Evolutionary conservation across 1,140 invertebrate genomes (phyloP).

Genomic region (Sarcophaga bullata): DNA sequence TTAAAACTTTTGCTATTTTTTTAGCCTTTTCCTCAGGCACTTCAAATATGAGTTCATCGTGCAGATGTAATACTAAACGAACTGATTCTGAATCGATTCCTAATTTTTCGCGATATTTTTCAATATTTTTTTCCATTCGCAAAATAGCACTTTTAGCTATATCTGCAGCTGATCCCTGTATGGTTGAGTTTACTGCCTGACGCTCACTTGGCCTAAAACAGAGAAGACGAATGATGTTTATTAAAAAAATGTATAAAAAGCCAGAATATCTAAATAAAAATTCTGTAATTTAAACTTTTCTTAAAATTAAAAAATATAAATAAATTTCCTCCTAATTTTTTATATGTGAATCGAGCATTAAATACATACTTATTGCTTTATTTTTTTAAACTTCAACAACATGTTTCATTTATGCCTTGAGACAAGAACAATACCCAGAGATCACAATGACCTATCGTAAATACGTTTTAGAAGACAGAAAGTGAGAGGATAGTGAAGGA

Average conservation of each 20-base stretch:
- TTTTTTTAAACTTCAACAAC: constrained; percentile 50
- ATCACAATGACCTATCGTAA: no score
- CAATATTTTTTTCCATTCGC: constrained; percentile 73
- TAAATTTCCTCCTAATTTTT: no score
- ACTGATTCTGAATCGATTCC: constrained; percentile 56
- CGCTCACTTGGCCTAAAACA: constrained; percentile 82
- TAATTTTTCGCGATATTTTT: constrained; percentile 52
- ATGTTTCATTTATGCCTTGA: constrained; percentile 19
- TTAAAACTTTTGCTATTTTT: constrained; percentile 73
- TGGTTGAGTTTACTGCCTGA: constrained; percentile 93
- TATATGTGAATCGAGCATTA: no score
- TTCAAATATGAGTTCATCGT: constrained; percentile 97
- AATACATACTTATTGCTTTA: no score
- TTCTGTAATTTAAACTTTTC: no score
- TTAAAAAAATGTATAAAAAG: no score
- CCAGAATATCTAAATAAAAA: no score
- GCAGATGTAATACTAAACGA: constrained; percentile 86
- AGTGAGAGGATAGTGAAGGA: no score
- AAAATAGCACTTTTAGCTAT: constrained; percentile 93
- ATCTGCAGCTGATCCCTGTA: constrained; percentile 97
- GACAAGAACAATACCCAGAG: no score
- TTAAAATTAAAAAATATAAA: no score
- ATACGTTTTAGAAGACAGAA: no score
- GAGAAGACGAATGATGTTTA: constrained; percentile 8
- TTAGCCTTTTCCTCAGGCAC: constrained; percentile 73